phyloP scores from a whole-genome alignment of 2,113 vertebrate species.

The Fregetta grallaria region DNA sequence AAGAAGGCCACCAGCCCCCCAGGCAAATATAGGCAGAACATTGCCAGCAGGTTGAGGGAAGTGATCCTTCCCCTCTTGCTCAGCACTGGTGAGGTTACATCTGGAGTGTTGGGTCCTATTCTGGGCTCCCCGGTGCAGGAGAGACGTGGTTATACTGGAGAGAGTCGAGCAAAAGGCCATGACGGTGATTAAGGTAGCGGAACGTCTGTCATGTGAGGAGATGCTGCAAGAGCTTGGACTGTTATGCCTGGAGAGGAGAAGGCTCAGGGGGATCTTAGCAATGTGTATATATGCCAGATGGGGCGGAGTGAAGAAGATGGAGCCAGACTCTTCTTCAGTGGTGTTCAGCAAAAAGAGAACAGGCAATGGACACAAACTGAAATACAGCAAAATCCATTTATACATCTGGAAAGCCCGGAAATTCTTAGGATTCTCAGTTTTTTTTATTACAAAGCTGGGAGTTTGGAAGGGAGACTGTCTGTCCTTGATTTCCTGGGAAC shows the following conservation, averaged over 20 bases:
- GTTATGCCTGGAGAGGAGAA: background rate
- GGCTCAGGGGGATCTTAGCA: background rate
- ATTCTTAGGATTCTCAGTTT: background rate
- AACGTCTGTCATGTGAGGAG: background rate
- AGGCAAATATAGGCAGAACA: background rate
- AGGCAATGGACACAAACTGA: background rate
- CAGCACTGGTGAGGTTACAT: background rate
- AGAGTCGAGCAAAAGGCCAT: background rate
- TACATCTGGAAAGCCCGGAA: background rate
- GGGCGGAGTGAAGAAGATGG: background rate
- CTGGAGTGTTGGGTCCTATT: background rate
- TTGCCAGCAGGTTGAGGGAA: background rate
- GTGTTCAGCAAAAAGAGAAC: background rate
- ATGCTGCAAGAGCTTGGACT: background rate
- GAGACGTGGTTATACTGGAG: background rate
- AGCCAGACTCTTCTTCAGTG: background rate
- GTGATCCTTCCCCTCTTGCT: background rate
- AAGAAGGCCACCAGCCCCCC: background rate
- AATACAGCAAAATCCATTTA: background rate
- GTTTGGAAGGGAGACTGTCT: background rate
- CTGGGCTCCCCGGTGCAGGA: background rate
- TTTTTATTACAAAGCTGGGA: background rate
- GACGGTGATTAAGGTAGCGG: background rate
- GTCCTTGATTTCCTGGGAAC: background rate
- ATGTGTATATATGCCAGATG: background rate